phyloP scores from a whole-genome alignment of 2,888 invertebrate genomes.

The Linnaemya vulpina region DNA sequence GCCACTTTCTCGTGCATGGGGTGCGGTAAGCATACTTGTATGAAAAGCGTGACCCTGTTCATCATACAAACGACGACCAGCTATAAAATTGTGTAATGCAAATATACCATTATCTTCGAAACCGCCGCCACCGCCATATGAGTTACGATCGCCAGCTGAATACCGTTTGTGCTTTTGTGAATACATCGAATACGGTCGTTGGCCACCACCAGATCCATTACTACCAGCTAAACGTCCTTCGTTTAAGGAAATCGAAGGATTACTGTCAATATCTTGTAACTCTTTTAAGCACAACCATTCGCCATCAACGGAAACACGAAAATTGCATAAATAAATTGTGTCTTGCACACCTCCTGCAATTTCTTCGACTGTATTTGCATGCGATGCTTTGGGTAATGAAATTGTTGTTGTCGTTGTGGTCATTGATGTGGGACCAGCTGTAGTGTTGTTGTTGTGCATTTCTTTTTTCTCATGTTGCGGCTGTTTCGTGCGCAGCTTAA shows the following conservation, averaged over 20 bases:
- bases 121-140: slow-evolving; percentile 73
- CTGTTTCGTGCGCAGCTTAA: slow-evolving; percentile 66
- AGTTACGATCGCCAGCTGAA: slow-evolving; percentile 73
- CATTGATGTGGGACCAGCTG: slow-evolving; percentile 27
- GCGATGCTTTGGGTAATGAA: slow-evolving; percentile 82
- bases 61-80: slow-evolving; percentile 79
- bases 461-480: slow-evolving; percentile 71
- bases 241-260: slow-evolving; percentile 65
- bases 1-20: slow-evolving; percentile 78
- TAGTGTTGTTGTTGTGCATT: slow-evolving; percentile 73
- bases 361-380: slow-evolving; percentile 82
- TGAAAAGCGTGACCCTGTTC: slow-evolving; percentile 72
- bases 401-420: slow-evolving; percentile 78
- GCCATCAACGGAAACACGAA: slow-evolving; percentile 97
- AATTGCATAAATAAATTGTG: slow-evolving; percentile 98
- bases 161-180: slow-evolving; percentile 78
- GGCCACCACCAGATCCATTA: slow-evolving; percentile 25
- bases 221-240: slow-evolving; percentile 67
- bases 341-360: slow-evolving; percentile 91
- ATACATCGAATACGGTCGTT: slow-evolving; percentile 71
- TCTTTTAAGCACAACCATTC: slow-evolving; percentile 98
- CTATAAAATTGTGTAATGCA: slow-evolving; percentile 81
- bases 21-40: slow-evolving; percentile 74
- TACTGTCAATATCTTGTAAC: slow-evolving; percentile 92
- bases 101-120: slow-evolving; percentile 81